Base-by-base conservation (phyloP, 1,140 invertebrate genomes). In the Drepana arcuata region DNA sequence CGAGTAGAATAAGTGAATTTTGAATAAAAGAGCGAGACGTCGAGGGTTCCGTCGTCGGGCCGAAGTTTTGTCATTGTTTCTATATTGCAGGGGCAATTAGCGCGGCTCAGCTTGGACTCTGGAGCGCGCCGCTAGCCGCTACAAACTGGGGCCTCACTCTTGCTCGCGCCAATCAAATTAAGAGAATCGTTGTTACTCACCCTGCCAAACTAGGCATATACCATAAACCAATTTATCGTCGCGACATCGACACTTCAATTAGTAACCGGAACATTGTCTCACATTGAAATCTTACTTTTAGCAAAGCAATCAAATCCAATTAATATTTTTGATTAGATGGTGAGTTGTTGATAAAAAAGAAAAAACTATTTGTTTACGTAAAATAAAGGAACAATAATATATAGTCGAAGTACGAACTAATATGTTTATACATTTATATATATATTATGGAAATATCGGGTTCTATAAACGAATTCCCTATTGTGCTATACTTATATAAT, bases 11-110 rank as follows among this genome's bases (percentile, higher is more conserved):
- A 77, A 78, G 65, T 71, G 70, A 81, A 77, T 81, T 81, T 80
- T 69, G 70, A 78, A 78, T 78, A 78, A 75, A 81, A 77, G 46
- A 65, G 60, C 58, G 64, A 66, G 53, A 61, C 59, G 69, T 67
- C 48, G 66, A 68, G 69, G 44, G 50, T 43, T 58, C 41, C 43
- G 56, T 45, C 59, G 61, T 48, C 62, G 57, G 54, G 41, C 47
- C 58, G 34, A 78, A 78, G 61, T 81, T 78, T 73, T 78, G 71
- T 77, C 71, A 81, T 81, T 81, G 77, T 81, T 81, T 74, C 70
- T 70, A 65, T 78, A 78, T 78, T 77, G 71, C 70, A 63, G 61
- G 48, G 68, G 73, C 73, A 81, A 81, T 81, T 81, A 81, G 77
- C 60, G 65, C 62, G 47, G 57, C 52, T 66, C 59, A 66, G 62